Evolutionary conservation across 2,113 vertebrate species (phyloP).

Genomic region (Alethe castanea): DNA sequence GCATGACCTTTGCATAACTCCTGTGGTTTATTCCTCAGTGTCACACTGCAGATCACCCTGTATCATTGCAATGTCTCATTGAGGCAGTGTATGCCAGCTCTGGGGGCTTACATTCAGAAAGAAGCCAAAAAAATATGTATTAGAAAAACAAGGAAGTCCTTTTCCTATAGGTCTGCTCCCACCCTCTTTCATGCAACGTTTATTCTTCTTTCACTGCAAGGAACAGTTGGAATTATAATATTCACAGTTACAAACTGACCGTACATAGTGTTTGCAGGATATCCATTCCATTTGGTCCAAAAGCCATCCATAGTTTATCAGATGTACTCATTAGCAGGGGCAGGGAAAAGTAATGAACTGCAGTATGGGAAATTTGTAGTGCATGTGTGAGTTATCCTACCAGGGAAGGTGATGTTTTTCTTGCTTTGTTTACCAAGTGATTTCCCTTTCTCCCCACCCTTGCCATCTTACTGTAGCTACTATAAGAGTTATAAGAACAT

Average conservation of each 20-base stretch:
- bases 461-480: background rate
- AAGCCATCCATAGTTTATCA: background rate
- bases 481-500: background rate
- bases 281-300: background rate
- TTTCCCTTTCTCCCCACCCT: background rate
- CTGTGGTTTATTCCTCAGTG: background rate
- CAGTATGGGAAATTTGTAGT: background rate
- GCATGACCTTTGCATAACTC: background rate
- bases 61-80: background rate
- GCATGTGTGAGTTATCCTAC: background rate
- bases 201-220: background rate
- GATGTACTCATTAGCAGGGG: background rate
- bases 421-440: background rate
- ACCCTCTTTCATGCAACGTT: background rate
- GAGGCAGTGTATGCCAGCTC: background rate
- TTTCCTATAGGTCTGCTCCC: background rate
- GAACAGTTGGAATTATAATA: background rate
- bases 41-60: background rate
- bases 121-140: background rate
- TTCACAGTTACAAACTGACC: background rate
- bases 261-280: background rate
- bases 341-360: background rate
- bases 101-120: background rate
- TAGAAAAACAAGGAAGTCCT: background rate
- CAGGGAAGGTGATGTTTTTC: background rate